These are phyloP conservation scores for Thysanoteuthis rhombus DNA, from an alignment of 2,888 invertebrate species.

Conservation along the genomic window DNA sequence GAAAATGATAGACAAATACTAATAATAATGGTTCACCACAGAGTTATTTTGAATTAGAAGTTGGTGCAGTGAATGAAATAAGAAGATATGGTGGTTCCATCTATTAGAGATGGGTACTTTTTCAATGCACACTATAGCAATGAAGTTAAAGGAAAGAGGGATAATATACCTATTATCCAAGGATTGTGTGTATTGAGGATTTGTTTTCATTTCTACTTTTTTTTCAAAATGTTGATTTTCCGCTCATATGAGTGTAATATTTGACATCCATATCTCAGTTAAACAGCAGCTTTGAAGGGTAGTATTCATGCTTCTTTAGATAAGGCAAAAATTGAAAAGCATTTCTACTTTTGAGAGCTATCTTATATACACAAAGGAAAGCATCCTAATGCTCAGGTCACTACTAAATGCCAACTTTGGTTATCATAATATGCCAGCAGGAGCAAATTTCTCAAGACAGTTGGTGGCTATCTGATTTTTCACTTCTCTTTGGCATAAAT, in stretches of 20 bases:
- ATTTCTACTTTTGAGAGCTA: neutral
- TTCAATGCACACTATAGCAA: too few species aligned
- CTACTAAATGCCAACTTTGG: neutral
- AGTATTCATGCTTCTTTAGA: neutral
- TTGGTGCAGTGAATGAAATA: too few species aligned
- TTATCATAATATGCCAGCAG: neutral
- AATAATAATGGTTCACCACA: too few species aligned
- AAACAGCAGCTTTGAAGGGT: neutral
- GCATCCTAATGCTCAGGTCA: neutral
- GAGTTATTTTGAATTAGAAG: too few species aligned
- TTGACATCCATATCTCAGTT: neutral
- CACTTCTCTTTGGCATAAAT: neutral
- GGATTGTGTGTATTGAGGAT: neutral
- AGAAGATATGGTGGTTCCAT: too few species aligned
- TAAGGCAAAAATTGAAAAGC: neutral
- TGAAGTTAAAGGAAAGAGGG: too few species aligned
- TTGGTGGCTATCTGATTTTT: neutral
- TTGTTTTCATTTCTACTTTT: neutral
- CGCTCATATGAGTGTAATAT: neutral
- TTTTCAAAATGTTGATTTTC: neutral
- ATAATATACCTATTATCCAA: too few species aligned
- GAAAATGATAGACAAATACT: too few species aligned
- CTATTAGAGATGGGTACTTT: too few species aligned
- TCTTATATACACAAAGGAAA: neutral
- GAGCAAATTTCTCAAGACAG: neutral